Evolutionary conservation across 1,140 invertebrate genomes (phyloP).

Genomic region (Plutomurus gul): DNA sequence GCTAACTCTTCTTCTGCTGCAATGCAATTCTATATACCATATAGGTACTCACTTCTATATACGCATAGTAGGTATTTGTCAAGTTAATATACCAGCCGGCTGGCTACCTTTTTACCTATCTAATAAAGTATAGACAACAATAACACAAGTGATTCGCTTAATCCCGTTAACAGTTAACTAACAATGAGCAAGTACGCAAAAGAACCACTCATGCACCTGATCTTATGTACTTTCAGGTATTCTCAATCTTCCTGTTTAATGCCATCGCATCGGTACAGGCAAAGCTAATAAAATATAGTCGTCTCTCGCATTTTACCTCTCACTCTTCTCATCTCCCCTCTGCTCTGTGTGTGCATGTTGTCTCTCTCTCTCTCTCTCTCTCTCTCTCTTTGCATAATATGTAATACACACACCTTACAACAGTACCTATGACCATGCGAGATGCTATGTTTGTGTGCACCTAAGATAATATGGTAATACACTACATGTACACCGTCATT

Average conservation of each 20-base stretch:
- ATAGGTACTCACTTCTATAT: not conserved
- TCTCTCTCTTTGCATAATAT: too few relatives aligned
- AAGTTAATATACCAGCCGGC: too few relatives aligned
- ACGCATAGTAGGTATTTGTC: too few relatives aligned
- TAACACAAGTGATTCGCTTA: not conserved
- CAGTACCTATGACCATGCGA: too few relatives aligned
- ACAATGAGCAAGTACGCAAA: not conserved
- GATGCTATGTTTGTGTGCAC: too few relatives aligned
- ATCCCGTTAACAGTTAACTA: constrained; percentile 6
- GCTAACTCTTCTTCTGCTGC: not conserved
- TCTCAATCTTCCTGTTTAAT: not conserved
- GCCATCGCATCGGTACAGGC: not conserved
- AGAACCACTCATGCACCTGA: not conserved
- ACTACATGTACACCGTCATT: too few relatives aligned
- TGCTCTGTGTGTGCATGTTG: too few relatives aligned
- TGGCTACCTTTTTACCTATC: not conserved
- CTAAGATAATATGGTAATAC: too few relatives aligned
- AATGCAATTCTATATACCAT: not conserved
- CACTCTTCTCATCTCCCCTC: too few relatives aligned
- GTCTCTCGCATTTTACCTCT: too few relatives aligned
- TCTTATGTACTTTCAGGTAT: not conserved
- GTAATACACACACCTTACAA: too few relatives aligned
- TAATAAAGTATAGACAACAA: not conserved
- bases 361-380: too few relatives aligned
- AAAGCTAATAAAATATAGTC: not conserved